These are phyloP conservation scores for Odontamblyopus rebecca DNA, from an alignment of 2,797 vertebrate species.

Conservation along the genomic window DNA sequence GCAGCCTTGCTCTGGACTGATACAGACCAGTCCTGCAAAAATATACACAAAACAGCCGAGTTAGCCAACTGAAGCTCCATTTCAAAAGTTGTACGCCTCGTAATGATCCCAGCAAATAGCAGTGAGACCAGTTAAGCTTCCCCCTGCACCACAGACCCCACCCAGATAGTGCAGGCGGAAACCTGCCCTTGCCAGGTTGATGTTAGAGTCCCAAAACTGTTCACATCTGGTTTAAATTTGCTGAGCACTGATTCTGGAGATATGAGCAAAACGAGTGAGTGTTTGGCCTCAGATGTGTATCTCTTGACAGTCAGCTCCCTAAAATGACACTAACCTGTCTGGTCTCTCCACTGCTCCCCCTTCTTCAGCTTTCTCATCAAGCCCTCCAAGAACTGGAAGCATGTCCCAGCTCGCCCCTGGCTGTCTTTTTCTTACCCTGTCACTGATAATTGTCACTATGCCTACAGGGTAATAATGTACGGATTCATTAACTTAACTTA, in stretches of 20 bases:
- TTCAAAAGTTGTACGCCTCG: constrained; percentile 17
- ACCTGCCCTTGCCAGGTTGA: constrained; percentile 64
- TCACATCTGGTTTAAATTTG: constrained; percentile 69
- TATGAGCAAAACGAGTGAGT: constrained; percentile 24
- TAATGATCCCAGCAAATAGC: constrained; percentile 47
- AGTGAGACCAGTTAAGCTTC: constrained; percentile 48
- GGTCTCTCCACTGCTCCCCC: constrained; percentile 34
- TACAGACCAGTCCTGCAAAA: constrained; percentile 18
- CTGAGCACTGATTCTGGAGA: constrained; percentile 40
- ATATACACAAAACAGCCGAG: constrained; percentile 27
- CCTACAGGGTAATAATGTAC: constrained; percentile 38
- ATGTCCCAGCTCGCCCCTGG: constrained; percentile 53
- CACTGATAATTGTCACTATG: constrained; percentile 18
- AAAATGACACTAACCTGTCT: constrained; percentile 46
- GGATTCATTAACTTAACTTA: constrained; percentile 23
- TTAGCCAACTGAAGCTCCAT: constrained; percentile 14
- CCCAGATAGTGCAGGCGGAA: constrained; percentile 54
- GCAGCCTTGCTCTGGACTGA: constrained; percentile 42
- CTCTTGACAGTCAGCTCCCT: constrained; percentile 49
- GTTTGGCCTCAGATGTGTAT: constrained; percentile 58
- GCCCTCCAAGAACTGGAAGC: constrained; percentile 49
- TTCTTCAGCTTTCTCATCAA: constrained; percentile 48
- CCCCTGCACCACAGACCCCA: constrained; percentile 56
- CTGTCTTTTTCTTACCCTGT: constrained; percentile 44
- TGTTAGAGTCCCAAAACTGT: constrained; percentile 53